Evolutionary conservation across 2,797 vertebrate genomes (phyloP).

Genomic region (Bufotes viridis): DNA sequence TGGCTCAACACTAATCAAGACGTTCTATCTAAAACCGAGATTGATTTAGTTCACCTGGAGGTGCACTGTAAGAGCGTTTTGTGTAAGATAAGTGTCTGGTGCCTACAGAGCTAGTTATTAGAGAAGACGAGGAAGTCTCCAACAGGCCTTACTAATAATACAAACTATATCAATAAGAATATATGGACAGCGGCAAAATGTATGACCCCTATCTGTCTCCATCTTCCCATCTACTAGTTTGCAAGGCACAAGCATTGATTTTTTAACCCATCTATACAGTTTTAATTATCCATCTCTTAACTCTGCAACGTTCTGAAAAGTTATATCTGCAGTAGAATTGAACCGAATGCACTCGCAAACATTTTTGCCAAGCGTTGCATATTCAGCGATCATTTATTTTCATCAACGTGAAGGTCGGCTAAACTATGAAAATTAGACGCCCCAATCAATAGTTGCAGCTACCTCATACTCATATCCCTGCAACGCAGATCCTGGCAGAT

Average conservation of each 20-base stretch:
- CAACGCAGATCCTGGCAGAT: slow-evolving; percentile 18
- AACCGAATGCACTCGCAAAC: background rate
- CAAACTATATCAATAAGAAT: background rate
- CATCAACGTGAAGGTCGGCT: slow-evolving; percentile 41
- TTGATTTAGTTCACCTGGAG: background rate
- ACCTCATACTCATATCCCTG: slow-evolving; percentile 1
- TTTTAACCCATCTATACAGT: background rate
- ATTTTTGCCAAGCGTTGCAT: background rate
- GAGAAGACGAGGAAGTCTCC: background rate
- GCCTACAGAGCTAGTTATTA: background rate
- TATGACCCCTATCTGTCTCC: slow-evolving; percentile 33
- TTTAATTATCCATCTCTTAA: slow-evolving; percentile 1
- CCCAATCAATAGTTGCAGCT: slow-evolving; percentile 46
- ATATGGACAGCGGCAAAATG: background rate
- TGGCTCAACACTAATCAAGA: too few species aligned
- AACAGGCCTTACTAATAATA: background rate
- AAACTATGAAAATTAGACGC: slow-evolving; percentile 40
- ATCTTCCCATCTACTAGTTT: background rate
- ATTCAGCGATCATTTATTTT: slow-evolving; percentile 14
- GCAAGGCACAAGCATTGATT: background rate
- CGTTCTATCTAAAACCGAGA: background rate
- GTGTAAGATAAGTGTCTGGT: too few species aligned
- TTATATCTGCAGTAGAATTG: slow-evolving; percentile 4
- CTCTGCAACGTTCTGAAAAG: background rate
- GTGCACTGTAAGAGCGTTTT: background rate